Evolutionary conservation across 2,113 vertebrate species (phyloP).

Genomic region (Petrocephalus zakoni): DNA sequence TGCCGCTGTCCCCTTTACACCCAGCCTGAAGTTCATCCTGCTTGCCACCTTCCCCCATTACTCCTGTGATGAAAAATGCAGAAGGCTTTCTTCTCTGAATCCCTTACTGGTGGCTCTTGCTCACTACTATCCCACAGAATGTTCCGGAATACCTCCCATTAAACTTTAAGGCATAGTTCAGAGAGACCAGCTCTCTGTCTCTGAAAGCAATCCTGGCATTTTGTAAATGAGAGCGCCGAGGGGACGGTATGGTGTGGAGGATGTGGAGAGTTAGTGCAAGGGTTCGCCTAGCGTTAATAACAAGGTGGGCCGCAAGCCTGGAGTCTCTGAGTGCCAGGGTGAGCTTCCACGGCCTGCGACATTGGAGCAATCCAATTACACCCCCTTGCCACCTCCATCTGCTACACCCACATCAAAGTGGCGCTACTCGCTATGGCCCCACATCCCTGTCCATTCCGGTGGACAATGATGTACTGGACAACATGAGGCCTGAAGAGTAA

Average conservation of each 20-base stretch:
- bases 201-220: constrained; percentile 21
- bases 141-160: constrained; percentile 28
- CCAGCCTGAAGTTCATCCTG: neutral
- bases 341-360: neutral
- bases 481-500: neutral
- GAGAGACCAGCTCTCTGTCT: constrained; percentile 13
- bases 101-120: constrained; percentile 6
- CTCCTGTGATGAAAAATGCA: constrained; percentile 20
- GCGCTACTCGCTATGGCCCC: neutral
- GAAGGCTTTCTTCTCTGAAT: constrained; percentile 13
- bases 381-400: neutral
- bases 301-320: neutral
- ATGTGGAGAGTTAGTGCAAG: neutral
- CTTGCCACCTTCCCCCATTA: neutral
- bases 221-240: constrained; percentile 14
- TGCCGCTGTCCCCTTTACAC: neutral
- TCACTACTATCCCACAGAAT: neutral
- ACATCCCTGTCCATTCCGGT: neutral
- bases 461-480: neutral
- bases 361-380: neutral
- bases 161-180: constrained; percentile 31
- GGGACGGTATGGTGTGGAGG: neutral
- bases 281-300: neutral
- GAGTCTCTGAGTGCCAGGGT: neutral
- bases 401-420: neutral